A percentile compares a stretch with the other conserved stretches of the same genome.
Evolutionary conservation across 2,797 vertebrate species (phyloP).

Genomic region (Arctocebus calabarensis): DNA sequence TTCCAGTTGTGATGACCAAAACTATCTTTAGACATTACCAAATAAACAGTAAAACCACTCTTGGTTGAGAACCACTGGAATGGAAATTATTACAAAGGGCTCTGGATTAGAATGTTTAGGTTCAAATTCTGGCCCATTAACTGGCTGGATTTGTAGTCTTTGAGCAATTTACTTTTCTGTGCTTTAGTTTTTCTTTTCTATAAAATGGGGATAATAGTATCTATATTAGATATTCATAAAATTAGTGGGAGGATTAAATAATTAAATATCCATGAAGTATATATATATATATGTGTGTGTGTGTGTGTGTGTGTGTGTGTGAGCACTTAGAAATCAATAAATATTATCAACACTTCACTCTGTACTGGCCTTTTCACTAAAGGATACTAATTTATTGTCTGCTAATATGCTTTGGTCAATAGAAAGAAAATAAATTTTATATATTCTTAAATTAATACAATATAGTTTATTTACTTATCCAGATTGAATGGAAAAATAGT

Average conservation of each 20-base stretch:
- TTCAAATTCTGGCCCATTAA: constrained; percentile 36
- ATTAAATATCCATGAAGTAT: constrained; percentile 24
- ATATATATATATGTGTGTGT: no score
- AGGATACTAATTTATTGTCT: constrained; percentile 46
- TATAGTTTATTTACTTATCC: constrained; percentile 64
- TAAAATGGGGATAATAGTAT: constrained; percentile 2
- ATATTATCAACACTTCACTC: constrained; percentile 47
- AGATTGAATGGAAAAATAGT: constrained; percentile 40
- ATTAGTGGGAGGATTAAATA: not conserved
- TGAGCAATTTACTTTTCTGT: not conserved
- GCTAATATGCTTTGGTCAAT: constrained; percentile 29
- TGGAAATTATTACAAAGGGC: not conserved
- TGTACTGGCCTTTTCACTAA: constrained; percentile 51
- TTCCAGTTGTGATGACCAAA: not conserved
- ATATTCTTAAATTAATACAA: constrained; percentile 57
- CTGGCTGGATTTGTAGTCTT: not conserved
- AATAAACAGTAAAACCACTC: not conserved
- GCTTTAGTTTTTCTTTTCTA: constrained; percentile 16
- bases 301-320: no score
- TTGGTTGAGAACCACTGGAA: not conserved
- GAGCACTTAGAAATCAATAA: not conserved
- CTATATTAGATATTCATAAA: not conserved
- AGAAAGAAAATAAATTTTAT: constrained; percentile 48
- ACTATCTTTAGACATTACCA: not conserved
- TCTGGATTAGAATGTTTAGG: not conserved